Conservation (phyloP, 2,888 invertebrate species). For the Andrena bucephala region DNA sequence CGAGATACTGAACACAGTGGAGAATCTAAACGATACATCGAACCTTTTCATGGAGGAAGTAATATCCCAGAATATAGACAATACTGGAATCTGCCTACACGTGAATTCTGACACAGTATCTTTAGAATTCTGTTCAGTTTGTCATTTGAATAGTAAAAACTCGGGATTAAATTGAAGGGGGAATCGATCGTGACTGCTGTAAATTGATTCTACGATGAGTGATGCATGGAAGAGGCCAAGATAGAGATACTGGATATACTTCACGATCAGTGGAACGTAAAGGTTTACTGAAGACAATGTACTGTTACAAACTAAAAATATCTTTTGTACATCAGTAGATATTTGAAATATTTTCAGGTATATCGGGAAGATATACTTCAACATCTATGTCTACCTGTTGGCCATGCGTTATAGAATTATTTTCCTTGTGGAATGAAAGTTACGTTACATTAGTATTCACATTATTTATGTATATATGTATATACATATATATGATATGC, state of each 20-base stretch:
- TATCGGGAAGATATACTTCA: slow-evolving; percentile 35
- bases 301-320: slow-evolving; percentile 9
- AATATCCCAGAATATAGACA: slow-evolving; percentile 74
- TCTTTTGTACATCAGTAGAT: slow-evolving; percentile 18
- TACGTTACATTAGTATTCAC: slow-evolving; percentile 55
- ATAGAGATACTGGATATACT: slow-evolving; percentile 36
- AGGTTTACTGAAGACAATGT: slow-evolving; percentile 38
- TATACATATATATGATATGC: slow-evolving; percentile 14
- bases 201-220: slow-evolving; percentile 4
- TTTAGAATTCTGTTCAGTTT: slow-evolving; percentile 87
- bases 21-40: slow-evolving; percentile 55
- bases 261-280: slow-evolving; percentile 53
- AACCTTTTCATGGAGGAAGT: slow-evolving; percentile 60
- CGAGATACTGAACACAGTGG: slow-evolving; percentile 57
- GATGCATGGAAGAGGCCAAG: not conserved
- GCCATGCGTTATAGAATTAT: slow-evolving; percentile 28
- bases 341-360: slow-evolving; percentile 55
- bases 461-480: slow-evolving; percentile 31
- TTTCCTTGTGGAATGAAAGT: slow-evolving; percentile 52
- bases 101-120: slow-evolving; percentile 87
- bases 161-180: slow-evolving; percentile 53
- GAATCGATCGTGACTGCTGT: slow-evolving; percentile 45
- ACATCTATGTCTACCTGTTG: slow-evolving; percentile 27
- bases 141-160: slow-evolving; percentile 85
- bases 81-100: slow-evolving; percentile 87